Percentiles rank a stretch among this genome's conserved stretches.
Evolutionary conservation across 2,797 vertebrate genomes (phyloP).

Genomic region (Ctenochaetus hawaiiensis): DNA sequence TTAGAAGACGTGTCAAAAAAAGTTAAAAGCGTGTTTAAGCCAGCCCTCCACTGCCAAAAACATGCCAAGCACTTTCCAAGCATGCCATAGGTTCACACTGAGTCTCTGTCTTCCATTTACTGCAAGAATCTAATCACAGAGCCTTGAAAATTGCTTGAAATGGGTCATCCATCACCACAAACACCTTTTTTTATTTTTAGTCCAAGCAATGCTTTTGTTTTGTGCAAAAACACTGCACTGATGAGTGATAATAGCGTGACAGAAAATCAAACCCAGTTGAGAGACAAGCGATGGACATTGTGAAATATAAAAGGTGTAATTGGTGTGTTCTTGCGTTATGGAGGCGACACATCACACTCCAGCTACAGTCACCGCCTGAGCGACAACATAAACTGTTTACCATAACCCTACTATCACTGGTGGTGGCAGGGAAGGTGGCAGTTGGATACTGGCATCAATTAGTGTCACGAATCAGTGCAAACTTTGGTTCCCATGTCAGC

Average conservation of each 20-base stretch:
- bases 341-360: background rate
- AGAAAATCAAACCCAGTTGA: conserved; percentile 15
- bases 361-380: background rate
- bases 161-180: conserved; percentile 17
- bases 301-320: no score
- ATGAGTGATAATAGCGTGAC: background rate
- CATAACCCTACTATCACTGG: background rate
- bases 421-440: background rate
- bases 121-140: conserved; percentile 5
- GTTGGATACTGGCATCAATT: conserved; percentile 6
- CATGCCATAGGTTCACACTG: background rate
- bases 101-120: background rate
- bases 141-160: background rate
- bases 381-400: background rate
- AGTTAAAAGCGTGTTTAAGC: background rate
- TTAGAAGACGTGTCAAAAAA: no score
- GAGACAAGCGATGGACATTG: background rate
- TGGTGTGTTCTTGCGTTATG: background rate
- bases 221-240: conserved; percentile 4
- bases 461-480: conserved; percentile 21
- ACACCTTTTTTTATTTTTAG: background rate
- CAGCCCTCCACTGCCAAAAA: background rate
- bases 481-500: background rate
- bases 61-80: background rate
- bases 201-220: background rate